Conservation (phyloP, 2,113 vertebrate genomes). For the Cynocephalus volans region DNA sequence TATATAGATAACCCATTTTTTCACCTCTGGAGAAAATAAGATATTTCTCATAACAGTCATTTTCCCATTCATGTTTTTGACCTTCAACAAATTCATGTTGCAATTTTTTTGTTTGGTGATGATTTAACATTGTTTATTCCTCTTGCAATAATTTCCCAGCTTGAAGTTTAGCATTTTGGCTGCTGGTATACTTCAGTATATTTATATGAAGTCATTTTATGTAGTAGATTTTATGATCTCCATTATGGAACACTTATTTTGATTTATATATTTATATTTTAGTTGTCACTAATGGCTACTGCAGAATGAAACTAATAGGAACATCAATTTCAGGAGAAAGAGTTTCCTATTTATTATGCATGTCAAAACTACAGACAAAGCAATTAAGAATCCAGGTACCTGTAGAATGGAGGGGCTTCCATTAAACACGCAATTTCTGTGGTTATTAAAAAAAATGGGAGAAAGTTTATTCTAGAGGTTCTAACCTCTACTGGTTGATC, state of each 20-base stretch:
- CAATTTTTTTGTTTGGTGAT: constrained; percentile 52
- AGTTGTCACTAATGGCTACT: constrained; percentile 78
- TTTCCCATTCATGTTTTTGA: constrained; percentile 68
- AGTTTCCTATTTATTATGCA: constrained; percentile 70
- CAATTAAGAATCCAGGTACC: constrained; percentile 75
- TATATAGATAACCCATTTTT: not conserved
- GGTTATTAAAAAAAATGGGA: constrained; percentile 36
- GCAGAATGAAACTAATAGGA: constrained; percentile 72
- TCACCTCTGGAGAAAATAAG: not conserved
- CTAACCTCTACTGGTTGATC: not conserved
- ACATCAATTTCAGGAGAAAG: constrained; percentile 78
- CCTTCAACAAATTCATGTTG: constrained; percentile 48
- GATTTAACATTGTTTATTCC: constrained; percentile 53
- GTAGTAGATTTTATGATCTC: constrained; percentile 82
- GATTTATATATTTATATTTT: constrained; percentile 83
- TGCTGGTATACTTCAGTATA: constrained; percentile 54
- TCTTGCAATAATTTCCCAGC: constrained; percentile 60
- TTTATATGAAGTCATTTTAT: constrained; percentile 82
- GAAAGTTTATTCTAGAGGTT: not conserved
- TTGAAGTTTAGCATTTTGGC: constrained; percentile 69
- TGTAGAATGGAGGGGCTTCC: constrained; percentile 53
- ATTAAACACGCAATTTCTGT: not conserved
- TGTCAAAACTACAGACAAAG: constrained; percentile 72
- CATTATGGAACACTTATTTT: constrained; percentile 81
- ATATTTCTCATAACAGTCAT: constrained; percentile 2